These are phyloP conservation scores for Spheniscus mendiculus DNA, from an alignment of 2,113 vertebrate species.

Conservation along the genomic window DNA sequence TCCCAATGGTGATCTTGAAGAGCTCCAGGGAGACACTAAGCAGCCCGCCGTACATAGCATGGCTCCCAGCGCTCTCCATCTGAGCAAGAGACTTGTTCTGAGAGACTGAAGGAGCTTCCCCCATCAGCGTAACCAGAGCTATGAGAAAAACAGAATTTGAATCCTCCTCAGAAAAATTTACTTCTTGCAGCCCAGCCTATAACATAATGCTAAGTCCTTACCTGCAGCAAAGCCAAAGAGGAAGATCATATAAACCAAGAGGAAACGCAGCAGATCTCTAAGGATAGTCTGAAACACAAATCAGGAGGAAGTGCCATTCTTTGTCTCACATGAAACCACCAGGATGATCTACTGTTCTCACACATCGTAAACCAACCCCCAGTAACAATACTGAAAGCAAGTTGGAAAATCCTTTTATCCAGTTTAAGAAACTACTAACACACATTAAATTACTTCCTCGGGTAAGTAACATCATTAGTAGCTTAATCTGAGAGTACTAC, in stretches of 20 bases:
- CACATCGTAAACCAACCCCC: background rate
- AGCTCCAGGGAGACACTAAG: slow-evolving; percentile 85
- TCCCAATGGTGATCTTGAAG: slow-evolving; percentile 97
- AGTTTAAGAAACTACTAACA: background rate
- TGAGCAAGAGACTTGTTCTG: slow-evolving; percentile 22
- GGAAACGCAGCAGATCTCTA: slow-evolving; percentile 90
- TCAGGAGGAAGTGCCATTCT: background rate
- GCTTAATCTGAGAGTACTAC: background rate
- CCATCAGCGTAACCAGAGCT: slow-evolving; percentile 89
- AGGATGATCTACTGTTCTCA: background rate
- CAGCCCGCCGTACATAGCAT: slow-evolving; percentile 72
- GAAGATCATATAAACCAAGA: slow-evolving; percentile 91
- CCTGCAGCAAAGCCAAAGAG: slow-evolving; percentile 95
- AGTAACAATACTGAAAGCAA: background rate
- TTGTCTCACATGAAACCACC: background rate
- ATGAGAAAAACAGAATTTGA: background rate
- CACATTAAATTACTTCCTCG: background rate
- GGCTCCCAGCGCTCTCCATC: background rate
- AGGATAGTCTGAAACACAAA: slow-evolving; percentile 87
- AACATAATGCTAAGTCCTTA: slow-evolving; percentile 29
- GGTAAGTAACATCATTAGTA: background rate
- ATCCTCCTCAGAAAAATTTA: background rate
- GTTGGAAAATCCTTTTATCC: background rate
- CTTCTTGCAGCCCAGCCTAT: background rate
- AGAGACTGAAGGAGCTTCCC: slow-evolving; percentile 6